These are phyloP conservation scores for Holothuria glaberrima DNA, from an alignment of 35 echinoderm and acorn worm species.

Conservation along the genomic window DNA sequence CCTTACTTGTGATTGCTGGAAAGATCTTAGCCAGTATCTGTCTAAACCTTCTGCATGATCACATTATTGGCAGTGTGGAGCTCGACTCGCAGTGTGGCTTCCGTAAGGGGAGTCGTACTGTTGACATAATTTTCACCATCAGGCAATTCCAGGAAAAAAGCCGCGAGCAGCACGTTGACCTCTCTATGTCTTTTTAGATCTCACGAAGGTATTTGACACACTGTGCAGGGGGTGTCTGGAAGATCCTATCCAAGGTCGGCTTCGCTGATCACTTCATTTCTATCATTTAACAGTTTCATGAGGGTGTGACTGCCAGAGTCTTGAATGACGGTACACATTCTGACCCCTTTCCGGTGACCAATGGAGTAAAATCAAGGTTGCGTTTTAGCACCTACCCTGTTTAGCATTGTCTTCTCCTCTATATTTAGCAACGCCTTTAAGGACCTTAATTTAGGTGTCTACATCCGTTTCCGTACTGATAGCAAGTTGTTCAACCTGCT, in stretches of 20 bases:
- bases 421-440: slow-evolving; percentile 46
- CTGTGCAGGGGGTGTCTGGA: slow-evolving; percentile 30
- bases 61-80: slow-evolving; percentile 9
- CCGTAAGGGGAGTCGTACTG: slow-evolving; percentile 47
- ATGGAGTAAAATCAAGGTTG: slow-evolving; percentile 78
- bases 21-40: slow-evolving; percentile 58
- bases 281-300: slow-evolving; percentile 4
- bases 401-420: slow-evolving; percentile 64
- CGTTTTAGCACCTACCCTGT: slow-evolving; percentile 71
- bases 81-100: slow-evolving; percentile 63
- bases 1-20: slow-evolving; percentile 58
- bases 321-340: neutral
- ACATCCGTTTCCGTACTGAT: slow-evolving; percentile 22
- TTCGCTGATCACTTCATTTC: slow-evolving; percentile 36
- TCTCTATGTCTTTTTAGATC: slow-evolving; percentile 37
- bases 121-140: slow-evolving; percentile 64
- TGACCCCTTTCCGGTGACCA: slow-evolving; percentile 31
- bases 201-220: slow-evolving; percentile 36
- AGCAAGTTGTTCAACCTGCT: no score
- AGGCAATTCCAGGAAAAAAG: slow-evolving; percentile 70
- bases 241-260: slow-evolving; percentile 45
- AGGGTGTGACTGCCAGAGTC: slow-evolving; percentile 11
- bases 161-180: slow-evolving; percentile 43
- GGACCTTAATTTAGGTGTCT: neutral
- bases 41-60: slow-evolving; percentile 31